phyloP scores from a whole-genome alignment of 2,888 invertebrate genomes.

The Synergus gifuensis region DNA sequence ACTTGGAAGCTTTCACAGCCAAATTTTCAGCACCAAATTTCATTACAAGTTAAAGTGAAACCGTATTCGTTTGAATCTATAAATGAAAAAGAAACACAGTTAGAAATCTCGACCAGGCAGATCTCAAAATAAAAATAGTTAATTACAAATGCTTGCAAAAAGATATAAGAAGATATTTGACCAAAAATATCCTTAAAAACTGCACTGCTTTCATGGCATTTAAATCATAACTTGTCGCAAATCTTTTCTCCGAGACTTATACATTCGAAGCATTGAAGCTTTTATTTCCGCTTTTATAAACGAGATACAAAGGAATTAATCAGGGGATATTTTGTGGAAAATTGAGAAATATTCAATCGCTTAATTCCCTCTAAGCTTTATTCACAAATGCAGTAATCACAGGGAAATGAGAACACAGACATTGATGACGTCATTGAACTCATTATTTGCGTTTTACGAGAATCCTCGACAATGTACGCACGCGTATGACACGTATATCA shows the following conservation, averaged over 20 bases:
- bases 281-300: constrained; percentile 4
- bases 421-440: constrained; percentile 1
- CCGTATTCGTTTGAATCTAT: not conserved
- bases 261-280: not conserved
- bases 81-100: not conserved
- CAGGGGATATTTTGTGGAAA: not conserved
- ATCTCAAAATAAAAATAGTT: no score
- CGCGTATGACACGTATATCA: not conserved
- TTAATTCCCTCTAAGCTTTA: constrained; percentile 19
- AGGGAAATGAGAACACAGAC: constrained; percentile 13
- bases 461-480: constrained; percentile 12
- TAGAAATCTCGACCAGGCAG: no score
- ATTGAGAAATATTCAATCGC: constrained; percentile 20
- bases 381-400: not conserved
- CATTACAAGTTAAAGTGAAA: no score
- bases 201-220: not conserved
- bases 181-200: not conserved
- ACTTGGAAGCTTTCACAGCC: not conserved
- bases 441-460: constrained; percentile 1
- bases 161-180: not conserved
- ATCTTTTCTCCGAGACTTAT: not conserved
- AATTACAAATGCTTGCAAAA: not conserved
- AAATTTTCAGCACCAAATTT: not conserved
- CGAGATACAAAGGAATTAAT: constrained; percentile 7
- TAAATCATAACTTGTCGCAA: not conserved